Percentiles rank a stretch among this genome's conserved stretches.
phyloP scores from a whole-genome alignment of 2,888 invertebrate genomes.

The Laspeyria flexula region DNA sequence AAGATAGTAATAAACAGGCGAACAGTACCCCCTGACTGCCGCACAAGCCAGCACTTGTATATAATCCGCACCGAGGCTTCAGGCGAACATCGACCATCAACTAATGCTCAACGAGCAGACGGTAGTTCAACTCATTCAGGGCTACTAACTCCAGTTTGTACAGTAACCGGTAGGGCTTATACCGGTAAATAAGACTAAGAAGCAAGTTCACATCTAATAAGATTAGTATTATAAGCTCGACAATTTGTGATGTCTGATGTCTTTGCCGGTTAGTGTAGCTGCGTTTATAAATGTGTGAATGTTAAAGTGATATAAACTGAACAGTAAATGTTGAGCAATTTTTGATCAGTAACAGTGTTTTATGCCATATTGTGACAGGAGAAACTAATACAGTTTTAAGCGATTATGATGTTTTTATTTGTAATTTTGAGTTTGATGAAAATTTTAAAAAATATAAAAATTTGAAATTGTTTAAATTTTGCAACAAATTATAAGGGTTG shows the following conservation, averaged over 20 bases:
- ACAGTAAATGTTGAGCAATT: conserved; percentile 10
- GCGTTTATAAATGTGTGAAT: not conserved
- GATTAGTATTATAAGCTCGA: too few relatives aligned
- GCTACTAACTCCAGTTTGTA: conserved; percentile 15
- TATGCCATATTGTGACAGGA: conserved; percentile 3
- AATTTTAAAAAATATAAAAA: too few relatives aligned
- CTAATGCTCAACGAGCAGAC: conserved; percentile 9
- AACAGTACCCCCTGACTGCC: conserved; percentile 66
- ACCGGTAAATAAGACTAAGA: not conserved
- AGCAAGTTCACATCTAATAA: too few relatives aligned
- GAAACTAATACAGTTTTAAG: not conserved
- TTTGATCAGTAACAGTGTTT: conserved; percentile 7
- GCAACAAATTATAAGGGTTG: too few relatives aligned
- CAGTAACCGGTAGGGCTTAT: conserved; percentile 9
- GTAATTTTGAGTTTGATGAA: not conserved
- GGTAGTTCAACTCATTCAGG: conserved; percentile 27
- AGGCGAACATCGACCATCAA: conserved; percentile 31
- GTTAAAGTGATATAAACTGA: not conserved
- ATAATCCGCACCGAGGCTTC: conserved; percentile 47
- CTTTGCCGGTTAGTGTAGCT: too few relatives aligned
- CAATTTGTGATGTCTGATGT: too few relatives aligned
- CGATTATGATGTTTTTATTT: not conserved
- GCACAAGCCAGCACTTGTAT: conserved; percentile 36
- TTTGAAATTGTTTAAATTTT: too few relatives aligned
- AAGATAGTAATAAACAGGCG: conserved; percentile 68